Percentiles rank a stretch among this genome's conserved stretches.
These are phyloP conservation scores for Plectrocnemia conspersa DNA, from an alignment of 1,140 invertebrate species.

Conservation along the genomic window DNA sequence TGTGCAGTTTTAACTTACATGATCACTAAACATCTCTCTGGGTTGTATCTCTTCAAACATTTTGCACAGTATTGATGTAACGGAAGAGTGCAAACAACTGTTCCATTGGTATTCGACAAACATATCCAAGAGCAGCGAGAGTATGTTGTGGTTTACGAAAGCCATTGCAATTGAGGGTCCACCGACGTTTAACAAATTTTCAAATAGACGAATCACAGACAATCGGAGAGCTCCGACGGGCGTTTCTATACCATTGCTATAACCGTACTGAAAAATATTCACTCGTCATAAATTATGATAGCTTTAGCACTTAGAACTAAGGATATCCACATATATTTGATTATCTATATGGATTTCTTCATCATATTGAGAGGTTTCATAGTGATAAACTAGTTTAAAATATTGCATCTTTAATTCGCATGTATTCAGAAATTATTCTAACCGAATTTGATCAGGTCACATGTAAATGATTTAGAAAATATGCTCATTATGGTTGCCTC, in stretches of 20 bases:
- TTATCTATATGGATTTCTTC: neutral
- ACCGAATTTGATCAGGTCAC: no score
- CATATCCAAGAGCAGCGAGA: constrained; percentile 64
- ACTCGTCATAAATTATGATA: neutral
- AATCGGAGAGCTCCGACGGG: constrained; percentile 72
- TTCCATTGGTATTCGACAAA: constrained; percentile 82
- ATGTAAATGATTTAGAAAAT: no score
- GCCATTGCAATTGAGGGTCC: constrained; percentile 54
- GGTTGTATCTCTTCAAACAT: constrained; percentile 50
- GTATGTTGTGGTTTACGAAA: constrained; percentile 46
- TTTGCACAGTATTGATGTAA: constrained; percentile 66
- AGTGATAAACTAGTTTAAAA: neutral
- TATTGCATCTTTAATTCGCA: no score
- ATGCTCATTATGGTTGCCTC: no score
- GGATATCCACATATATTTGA: neutral
- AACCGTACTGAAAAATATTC: constrained; percentile 6
- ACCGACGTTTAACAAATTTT: constrained; percentile 63
- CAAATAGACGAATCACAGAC: constrained; percentile 68
- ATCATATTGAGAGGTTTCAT: neutral
- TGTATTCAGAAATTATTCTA: no score
- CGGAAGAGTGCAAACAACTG: constrained; percentile 85
- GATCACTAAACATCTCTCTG: constrained; percentile 38
- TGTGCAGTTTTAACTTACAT: constrained; percentile 41
- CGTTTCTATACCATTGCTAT: constrained; percentile 22
- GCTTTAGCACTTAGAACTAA: neutral